phyloP scores from a whole-genome alignment of 23 tunicate species.

The Clavelina lepadiformis region DNA sequence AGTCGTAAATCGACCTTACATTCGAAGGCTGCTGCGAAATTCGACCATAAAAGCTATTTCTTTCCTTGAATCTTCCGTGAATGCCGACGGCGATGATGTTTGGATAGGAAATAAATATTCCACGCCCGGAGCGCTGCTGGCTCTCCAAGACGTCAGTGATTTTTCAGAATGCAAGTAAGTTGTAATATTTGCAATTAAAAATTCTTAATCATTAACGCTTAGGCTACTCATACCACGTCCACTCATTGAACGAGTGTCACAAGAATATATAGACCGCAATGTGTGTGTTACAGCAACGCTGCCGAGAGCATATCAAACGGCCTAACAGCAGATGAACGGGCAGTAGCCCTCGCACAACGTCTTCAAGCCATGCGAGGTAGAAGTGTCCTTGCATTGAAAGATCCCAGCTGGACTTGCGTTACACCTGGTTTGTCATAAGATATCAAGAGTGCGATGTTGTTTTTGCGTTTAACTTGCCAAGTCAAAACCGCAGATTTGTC shows the following conservation, averaged over 20 bases:
- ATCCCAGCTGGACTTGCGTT: background rate
- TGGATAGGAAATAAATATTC: slow-evolving; percentile 4
- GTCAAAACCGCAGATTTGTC: too few relatives aligned
- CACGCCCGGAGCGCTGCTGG: slow-evolving; percentile 10
- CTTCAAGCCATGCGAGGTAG: slow-evolving; percentile 2
- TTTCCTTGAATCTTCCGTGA: slow-evolving; percentile 5
- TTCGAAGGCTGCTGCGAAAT: too few relatives aligned
- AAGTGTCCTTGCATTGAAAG: slow-evolving; percentile 2
- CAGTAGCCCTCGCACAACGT: background rate
- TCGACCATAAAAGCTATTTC: background rate
- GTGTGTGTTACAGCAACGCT: background rate
- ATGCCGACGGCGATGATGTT: background rate
- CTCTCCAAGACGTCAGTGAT: background rate
- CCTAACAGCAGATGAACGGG: background rate
- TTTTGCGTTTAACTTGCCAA: background rate
- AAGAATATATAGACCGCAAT: background rate
- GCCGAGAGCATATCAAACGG: background rate
- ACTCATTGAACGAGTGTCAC: too few relatives aligned
- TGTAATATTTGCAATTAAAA: too few relatives aligned
- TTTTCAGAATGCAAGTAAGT: background rate
- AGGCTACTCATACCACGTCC: too few relatives aligned
- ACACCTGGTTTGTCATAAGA: too few relatives aligned
- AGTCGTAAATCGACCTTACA: too few relatives aligned
- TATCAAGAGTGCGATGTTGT: background rate
- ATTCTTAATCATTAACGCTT: too few relatives aligned